Conservation (phyloP, 2,797 vertebrate species). For the Erethizon dorsatum region DNA sequence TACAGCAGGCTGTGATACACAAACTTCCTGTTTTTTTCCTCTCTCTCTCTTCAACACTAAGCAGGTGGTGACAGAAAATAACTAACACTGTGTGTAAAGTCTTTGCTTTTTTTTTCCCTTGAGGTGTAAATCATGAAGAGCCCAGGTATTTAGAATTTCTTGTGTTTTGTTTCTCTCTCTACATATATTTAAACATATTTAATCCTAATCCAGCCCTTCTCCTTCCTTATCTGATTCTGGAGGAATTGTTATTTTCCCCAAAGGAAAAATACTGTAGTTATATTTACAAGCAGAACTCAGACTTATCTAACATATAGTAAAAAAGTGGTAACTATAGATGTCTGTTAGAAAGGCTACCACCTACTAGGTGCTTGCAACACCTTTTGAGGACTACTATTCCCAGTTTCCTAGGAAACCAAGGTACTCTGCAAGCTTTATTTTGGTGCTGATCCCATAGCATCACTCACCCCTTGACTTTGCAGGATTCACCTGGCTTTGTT, state of each 20-base stretch:
- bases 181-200: neutral
- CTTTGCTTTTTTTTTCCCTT: conserved; percentile 12
- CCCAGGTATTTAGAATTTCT: neutral
- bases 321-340: neutral
- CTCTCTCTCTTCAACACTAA: neutral
- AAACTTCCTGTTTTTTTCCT: neutral
- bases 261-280: neutral
- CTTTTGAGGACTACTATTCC: neutral
- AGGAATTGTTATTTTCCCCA: neutral
- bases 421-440: neutral
- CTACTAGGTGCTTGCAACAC: neutral
- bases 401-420: conserved; percentile 4
- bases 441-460: neutral
- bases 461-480: neutral
- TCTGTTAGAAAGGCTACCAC: neutral
- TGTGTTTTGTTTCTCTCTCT: neutral
- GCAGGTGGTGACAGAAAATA: neutral
- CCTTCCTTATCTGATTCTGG: neutral
- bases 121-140: neutral
- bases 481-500: neutral
- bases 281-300: neutral
- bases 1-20: neutral
- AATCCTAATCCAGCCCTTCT: neutral
- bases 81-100: neutral
- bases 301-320: neutral